These are phyloP conservation scores for Drosophila orena DNA, from an alignment of 1,140 invertebrate genomes.

Conservation along the genomic window DNA sequence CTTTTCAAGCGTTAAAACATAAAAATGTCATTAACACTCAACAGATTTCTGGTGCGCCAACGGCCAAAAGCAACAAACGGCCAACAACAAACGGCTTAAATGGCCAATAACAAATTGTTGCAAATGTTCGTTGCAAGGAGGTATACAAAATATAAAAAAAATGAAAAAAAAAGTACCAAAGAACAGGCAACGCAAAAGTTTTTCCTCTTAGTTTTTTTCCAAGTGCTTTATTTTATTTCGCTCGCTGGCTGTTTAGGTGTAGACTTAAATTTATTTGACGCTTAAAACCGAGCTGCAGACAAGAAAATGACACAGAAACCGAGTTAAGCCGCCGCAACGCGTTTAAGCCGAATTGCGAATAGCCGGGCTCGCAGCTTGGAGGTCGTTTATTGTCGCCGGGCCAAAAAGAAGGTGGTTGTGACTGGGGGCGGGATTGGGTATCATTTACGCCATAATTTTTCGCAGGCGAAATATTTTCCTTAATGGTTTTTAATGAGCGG, in stretches of 20 bases:
- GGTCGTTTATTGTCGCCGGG: conserved; percentile 57
- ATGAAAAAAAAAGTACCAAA: conserved; percentile 28
- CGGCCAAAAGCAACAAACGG: conserved; percentile 41
- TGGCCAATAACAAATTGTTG: conserved; percentile 82
- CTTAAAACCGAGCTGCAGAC: conserved; percentile 70
- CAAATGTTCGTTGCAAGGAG: conserved; percentile 60
- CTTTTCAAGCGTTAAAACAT: conserved; percentile 80
- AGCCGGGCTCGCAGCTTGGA: conserved; percentile 39
- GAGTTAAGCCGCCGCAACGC: conserved; percentile 63
- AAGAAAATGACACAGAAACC: conserved; percentile 82
- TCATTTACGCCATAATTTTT: conserved; percentile 82
- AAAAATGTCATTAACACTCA: conserved; percentile 83
- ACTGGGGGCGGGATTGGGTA: conserved; percentile 50
- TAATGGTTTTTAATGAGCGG: conserved; percentile 81
- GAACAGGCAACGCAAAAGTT: conserved; percentile 48
- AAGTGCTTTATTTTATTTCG: conserved; percentile 47
- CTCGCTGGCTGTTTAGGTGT: conserved; percentile 58
- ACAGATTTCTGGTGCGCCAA: conserved; percentile 75
- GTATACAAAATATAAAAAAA: conserved; percentile 6
- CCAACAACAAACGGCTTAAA: conserved; percentile 74
- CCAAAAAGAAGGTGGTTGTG: conserved; percentile 1
- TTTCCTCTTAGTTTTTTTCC: conserved; percentile 32
- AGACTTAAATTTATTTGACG: conserved; percentile 80
- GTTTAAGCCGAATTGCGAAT: conserved; percentile 40
- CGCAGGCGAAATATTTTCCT: conserved; percentile 75